Evolutionary conservation across 35 echinoderm and acorn worm species (phyloP), one percentile per base, ranked within the genome.

Genomic region (Lytechinus pictus): DNA sequence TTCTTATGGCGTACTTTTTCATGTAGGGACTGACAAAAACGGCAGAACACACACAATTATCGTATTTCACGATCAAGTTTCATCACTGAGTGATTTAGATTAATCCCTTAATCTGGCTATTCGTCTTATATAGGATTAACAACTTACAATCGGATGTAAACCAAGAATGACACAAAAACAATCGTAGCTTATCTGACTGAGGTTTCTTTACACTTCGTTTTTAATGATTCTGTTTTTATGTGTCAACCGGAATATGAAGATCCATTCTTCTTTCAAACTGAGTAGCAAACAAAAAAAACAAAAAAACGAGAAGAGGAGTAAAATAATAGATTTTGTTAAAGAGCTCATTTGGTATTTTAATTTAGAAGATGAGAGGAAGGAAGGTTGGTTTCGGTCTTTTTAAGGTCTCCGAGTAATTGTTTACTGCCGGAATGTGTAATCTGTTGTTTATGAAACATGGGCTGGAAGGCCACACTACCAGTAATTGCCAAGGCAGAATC

Each of bases 121-220:
- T 93, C 92, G 92, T 93, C 92, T 93, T 93, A 93, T 57, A 57
- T 54, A 53, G 92, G 92, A 93, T 93, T 93, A 93, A 93, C 88
- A 93, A 93, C 92, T 93, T 93, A 93, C 52, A 93, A 93, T 93
- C 92, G 92, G 92, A 93, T 93, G 92, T 55, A 93, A 93, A 93
- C 92, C 54, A 93, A 93, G 92, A 93, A 93, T 57, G 92, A 93
- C 27, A 57, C 92, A 28, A 57, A n/a, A 93, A 55, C 53, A 93
- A 55, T 55, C 92, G 53, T 7, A 93, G 88, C 88, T 90, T 90
- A 90, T 90, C 88, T 90, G 10, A 54, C 29, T 12, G 29, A 29
- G 52, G 52, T 90, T 90, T 90, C 29, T 90, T 90, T 44, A 44
- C 88, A 54, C 88, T 52, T 54, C 28, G 29, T 52, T 54, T 90